phyloP scores from a whole-genome alignment of 2,797 vertebrate genomes.

The Orientallactaga sibirica region DNA sequence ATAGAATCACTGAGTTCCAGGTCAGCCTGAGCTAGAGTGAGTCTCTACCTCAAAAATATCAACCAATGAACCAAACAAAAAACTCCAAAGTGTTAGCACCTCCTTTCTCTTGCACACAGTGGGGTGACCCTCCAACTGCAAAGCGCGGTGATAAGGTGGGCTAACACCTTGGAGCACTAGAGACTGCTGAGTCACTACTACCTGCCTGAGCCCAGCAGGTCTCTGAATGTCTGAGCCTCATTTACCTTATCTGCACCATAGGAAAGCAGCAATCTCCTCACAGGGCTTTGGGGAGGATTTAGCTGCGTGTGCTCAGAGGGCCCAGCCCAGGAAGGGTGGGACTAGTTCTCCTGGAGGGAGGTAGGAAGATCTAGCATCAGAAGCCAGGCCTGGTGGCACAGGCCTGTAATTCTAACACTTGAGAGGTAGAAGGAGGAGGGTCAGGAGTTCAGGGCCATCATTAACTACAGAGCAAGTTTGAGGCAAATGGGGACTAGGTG shows the following conservation, averaged over 20 bases:
- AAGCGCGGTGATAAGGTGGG: neutral
- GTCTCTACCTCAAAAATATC: too few relatives aligned
- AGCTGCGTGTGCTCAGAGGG: neutral
- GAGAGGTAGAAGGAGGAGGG: neutral
- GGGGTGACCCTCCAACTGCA: too few relatives aligned
- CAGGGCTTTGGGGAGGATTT: neutral
- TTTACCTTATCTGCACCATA: neutral
- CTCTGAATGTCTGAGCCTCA: neutral
- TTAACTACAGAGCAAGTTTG: too few relatives aligned
- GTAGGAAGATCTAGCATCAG: neutral
- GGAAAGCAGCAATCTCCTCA: neutral
- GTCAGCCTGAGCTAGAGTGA: too few relatives aligned
- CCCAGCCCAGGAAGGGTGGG: too few relatives aligned
- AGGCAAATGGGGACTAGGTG: too few relatives aligned
- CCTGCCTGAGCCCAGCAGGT: neutral
- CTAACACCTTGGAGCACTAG: fast-evolving
- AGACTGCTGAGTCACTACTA: too few relatives aligned
- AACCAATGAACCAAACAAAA: too few relatives aligned
- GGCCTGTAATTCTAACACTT: neutral
- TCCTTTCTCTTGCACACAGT: neutral
- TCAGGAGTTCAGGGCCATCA: neutral
- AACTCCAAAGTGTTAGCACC: neutral
- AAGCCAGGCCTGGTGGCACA: neutral
- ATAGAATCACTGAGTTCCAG: too few relatives aligned
- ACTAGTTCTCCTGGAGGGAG: neutral